Base-by-base conservation (phyloP, 2,888 invertebrate genomes). In the Diarsia mendica region DNA sequence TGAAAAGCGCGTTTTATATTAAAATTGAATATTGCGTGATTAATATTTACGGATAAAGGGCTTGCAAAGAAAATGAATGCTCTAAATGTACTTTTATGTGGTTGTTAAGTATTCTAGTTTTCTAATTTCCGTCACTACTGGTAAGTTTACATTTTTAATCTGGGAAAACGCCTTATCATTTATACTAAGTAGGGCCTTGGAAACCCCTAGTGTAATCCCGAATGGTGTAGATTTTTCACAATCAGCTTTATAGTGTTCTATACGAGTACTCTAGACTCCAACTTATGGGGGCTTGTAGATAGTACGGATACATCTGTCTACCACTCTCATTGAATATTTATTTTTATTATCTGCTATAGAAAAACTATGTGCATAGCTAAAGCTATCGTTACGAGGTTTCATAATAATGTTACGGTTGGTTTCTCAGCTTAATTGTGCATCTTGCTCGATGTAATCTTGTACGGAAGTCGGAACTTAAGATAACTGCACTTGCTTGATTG, bases 361-460 rank as follows among this genome's bases (percentile, higher is more conserved):
- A 46, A 73, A 46, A 15, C 1, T 33, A 4, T 18, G 1, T 20
- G 15, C 28, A 49, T 33, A 58, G 11, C 44, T 65, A 58, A 55
- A 49, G 53, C 28, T 68, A 28, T 9, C 13, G 48, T 33, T 33
- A 39, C 49, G n/a, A 68, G 23, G n/a, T 13, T 65, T 49, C 51
- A 66, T 72, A 67, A 55, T 61, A 15, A 64, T 28, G 46, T 67
- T 71, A 28, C 44, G 23, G n/a, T 53, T 46, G 28, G 69, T 58
- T 67, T 55, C 18, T 67, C 20, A 13, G n/a, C 48, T 67, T 60
- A 68, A 70, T 64, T 80, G 11, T 66, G 66, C 60, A 77, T 77
- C 61, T 81, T 67, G 64, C 70, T 72, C n/a, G 55, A 61, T 72
- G 18, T 77, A 72, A 80, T 80, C 65, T 72, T 51, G 72, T 65